A percentile compares a stretch with the other conserved stretches of the same genome.
phyloP scores from a whole-genome alignment of 2,888 invertebrate genomes.

The Apotomis turbidana region DNA sequence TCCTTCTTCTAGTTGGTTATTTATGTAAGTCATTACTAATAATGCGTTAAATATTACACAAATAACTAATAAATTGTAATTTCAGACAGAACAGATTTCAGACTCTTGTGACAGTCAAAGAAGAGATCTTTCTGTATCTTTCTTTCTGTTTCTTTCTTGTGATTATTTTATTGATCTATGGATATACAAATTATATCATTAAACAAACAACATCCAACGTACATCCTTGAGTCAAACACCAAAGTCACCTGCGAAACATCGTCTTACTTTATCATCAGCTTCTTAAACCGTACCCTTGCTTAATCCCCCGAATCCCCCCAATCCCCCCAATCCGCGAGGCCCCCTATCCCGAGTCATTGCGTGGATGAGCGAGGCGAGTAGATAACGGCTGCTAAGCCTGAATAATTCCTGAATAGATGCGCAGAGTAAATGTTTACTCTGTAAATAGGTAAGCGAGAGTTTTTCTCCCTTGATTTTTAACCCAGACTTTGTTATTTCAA shows the following conservation, averaged over 20 bases:
- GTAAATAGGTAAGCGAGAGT: background rate
- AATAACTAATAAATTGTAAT: too few relatives aligned
- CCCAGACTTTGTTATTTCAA: background rate
- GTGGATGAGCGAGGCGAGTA: conserved; percentile 15
- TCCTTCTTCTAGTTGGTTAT: too few relatives aligned
- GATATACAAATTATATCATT: too few relatives aligned
- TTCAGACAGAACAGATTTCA: too few relatives aligned
- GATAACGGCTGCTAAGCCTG: conserved; percentile 36
- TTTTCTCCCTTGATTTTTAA: background rate
- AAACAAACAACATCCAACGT: background rate
- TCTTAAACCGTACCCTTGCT: conserved; percentile 13
- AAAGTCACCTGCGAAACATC: conserved; percentile 15
- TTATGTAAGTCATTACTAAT: too few relatives aligned
- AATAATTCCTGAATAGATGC: conserved; percentile 27
- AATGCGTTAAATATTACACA: too few relatives aligned
- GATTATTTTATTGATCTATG: too few relatives aligned
- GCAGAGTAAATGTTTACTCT: conserved; percentile 12
- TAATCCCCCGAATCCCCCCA: conserved; percentile 26
- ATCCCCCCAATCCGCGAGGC: conserved; percentile 6
- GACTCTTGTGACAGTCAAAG: too few relatives aligned
- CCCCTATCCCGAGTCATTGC: conserved; percentile 26
- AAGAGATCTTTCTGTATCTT: too few relatives aligned
- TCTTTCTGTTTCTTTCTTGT: too few relatives aligned
- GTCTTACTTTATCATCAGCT: conserved; percentile 27
- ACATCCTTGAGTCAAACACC: too few relatives aligned